These are phyloP conservation scores for Nemotelus nigrinus DNA, from an alignment of 2,888 invertebrate species.

Conservation along the genomic window DNA sequence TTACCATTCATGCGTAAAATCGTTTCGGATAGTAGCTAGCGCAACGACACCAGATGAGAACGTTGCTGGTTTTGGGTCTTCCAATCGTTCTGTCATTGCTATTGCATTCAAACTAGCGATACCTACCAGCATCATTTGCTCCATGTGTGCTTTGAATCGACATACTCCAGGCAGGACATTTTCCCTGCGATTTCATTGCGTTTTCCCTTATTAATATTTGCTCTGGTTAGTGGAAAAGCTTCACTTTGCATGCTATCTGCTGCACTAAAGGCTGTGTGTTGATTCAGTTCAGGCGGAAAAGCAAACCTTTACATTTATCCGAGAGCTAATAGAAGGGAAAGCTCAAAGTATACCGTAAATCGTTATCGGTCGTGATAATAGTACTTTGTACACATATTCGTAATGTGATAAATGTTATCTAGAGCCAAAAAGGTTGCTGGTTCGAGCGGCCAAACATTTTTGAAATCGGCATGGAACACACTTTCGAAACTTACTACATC, in stretches of 20 bases:
- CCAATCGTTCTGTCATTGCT: too few species aligned
- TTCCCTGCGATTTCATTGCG: constrained; percentile 5
- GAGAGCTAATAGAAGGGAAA: neutral
- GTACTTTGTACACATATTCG: too few species aligned
- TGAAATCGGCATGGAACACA: too few species aligned
- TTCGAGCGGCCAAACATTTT: too few species aligned
- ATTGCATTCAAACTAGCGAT: too few species aligned
- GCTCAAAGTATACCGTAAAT: constrained; percentile 12
- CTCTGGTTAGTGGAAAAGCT: constrained; percentile 25
- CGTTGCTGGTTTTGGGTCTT: too few species aligned
- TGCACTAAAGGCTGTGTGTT: constrained; percentile 12
- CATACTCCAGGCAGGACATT: neutral
- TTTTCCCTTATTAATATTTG: constrained; percentile 36
- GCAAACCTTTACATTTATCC: constrained; percentile 27
- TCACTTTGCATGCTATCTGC: constrained; percentile 27
- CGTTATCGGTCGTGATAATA: constrained; percentile 25
- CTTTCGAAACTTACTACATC: too few species aligned
- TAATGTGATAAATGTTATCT: constrained; percentile 34
- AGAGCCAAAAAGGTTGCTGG: neutral
- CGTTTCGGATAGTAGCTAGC: constrained; percentile 5
- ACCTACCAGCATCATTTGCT: too few species aligned
- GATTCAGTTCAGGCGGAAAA: constrained; percentile 22
- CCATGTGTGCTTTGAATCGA: neutral
- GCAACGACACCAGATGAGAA: neutral
- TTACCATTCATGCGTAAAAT: constrained; percentile 22